phyloP scores from a whole-genome alignment of 2,113 vertebrate species.

The Tursiops truncatus region DNA sequence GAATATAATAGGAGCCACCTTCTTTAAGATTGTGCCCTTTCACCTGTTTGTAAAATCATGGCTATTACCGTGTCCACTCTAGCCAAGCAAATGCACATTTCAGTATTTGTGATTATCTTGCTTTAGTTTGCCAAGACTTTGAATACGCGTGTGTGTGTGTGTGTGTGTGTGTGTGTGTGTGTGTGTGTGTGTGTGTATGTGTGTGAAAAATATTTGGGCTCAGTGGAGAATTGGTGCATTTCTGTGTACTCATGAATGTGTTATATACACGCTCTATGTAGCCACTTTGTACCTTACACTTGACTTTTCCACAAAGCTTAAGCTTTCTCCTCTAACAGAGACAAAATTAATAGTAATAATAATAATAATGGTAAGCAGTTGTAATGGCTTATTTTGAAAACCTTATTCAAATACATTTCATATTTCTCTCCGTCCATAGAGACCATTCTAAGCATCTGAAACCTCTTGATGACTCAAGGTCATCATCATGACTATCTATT shows the following conservation, averaged over 20 bases:
- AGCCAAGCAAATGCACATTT: not conserved
- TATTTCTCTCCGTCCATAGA: not conserved
- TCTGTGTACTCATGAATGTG: not conserved
- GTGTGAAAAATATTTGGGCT: not conserved
- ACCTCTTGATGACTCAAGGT: slow-evolving; percentile 22
- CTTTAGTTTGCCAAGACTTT: not conserved
- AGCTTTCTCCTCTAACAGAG: not conserved
- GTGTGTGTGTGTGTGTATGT: not conserved
- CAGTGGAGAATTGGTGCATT: not conserved
- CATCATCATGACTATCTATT: not conserved
- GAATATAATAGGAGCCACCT: not conserved
- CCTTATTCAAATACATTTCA: not conserved
- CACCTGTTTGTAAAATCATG: not conserved
- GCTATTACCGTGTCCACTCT: not conserved
- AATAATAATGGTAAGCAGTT: not conserved
- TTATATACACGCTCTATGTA: not conserved
- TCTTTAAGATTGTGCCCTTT: not conserved
- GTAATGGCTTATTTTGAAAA: not conserved
- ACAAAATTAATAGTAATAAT: not conserved
- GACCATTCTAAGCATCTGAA: not conserved
- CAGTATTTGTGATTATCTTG: not conserved
- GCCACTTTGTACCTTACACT: not conserved
- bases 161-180: not conserved
- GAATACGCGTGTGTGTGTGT: not conserved
- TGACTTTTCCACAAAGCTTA: not conserved